Evolutionary conservation across 2,113 vertebrate species (phyloP).

Genomic region (Pholis gunnellus): DNA sequence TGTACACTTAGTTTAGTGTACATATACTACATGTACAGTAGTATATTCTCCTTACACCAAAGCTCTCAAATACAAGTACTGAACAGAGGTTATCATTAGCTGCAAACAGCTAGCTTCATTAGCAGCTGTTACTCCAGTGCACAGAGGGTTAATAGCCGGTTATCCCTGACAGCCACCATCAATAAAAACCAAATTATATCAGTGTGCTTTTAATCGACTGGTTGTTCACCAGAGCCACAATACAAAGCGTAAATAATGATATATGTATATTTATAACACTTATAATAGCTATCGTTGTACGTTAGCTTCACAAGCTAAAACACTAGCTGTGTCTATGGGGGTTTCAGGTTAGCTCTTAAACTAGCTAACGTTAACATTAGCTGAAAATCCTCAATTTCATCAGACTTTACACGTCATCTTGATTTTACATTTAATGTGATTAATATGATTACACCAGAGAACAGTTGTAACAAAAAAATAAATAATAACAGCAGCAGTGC

Average conservation of each 20-base stretch:
- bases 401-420: background rate
- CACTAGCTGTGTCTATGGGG: background rate
- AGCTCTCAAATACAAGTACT: background rate
- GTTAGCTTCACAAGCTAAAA: slow-evolving; percentile 15
- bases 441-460: too few species aligned
- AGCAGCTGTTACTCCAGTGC: slow-evolving; percentile 9
- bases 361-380: slow-evolving; percentile 21
- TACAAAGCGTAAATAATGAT: background rate
- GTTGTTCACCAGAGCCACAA: background rate
- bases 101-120: slow-evolving; percentile 14
- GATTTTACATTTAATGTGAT: background rate
- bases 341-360: slow-evolving; percentile 10
- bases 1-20: too few species aligned
- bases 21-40: too few species aligned
- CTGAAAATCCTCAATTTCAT: background rate
- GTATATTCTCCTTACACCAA: background rate
- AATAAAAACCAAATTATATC: background rate
- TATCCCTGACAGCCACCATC: background rate
- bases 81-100: slow-evolving; percentile 5
- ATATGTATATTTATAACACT: slow-evolving; percentile 2
- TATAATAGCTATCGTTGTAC: background rate
- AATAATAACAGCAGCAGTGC: background rate
- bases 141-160: background rate
- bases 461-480: background rate
- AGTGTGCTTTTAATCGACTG: too few species aligned